A percentile compares a stretch with the other conserved stretches of the same genome.
These are phyloP conservation scores for Galemys pyrenaicus DNA, from an alignment of 2,113 vertebrate genomes.

Conservation along the genomic window DNA sequence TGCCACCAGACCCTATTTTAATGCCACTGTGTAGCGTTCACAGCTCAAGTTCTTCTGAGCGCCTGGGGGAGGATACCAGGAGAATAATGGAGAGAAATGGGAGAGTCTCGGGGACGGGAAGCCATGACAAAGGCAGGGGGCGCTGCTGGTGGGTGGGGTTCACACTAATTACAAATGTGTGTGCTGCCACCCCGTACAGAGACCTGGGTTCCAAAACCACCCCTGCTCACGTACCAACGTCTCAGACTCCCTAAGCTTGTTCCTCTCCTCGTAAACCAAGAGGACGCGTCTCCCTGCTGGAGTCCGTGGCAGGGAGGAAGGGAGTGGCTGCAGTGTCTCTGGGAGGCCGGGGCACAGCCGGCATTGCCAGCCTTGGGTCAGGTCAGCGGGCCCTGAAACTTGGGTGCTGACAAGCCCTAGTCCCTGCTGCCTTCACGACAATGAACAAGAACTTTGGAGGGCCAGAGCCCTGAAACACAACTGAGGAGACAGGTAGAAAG, in stretches of 20 bases:
- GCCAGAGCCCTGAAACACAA: not conserved
- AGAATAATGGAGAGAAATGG: not conserved
- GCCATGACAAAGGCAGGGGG: not conserved
- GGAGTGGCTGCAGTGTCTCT: accelerated
- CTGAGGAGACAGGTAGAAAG: not conserved
- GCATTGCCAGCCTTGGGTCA: accelerated
- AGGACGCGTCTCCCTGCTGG: not conserved
- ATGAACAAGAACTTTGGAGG: not conserved
- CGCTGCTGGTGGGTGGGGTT: not conserved
- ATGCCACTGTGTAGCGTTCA: not conserved
- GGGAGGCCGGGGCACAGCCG: accelerated
- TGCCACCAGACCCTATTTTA: accelerated
- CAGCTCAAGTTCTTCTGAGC: not conserved
- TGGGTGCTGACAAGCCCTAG: not conserved
- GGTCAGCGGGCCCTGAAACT: not conserved
- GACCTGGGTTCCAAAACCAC: no score
- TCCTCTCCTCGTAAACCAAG: not conserved
- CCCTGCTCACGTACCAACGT: not conserved
- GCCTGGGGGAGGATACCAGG: not conserved
- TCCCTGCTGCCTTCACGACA: not conserved
- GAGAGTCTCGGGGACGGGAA: not conserved
- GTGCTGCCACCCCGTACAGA: not conserved
- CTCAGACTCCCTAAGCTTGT: not conserved
- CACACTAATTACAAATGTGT: accelerated
- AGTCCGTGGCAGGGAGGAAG: not conserved